A percentile compares a stretch with the other conserved stretches of the same genome.
Conservation (phyloP, 2,888 invertebrate genomes). For the Melipona bicolor region DNA sequence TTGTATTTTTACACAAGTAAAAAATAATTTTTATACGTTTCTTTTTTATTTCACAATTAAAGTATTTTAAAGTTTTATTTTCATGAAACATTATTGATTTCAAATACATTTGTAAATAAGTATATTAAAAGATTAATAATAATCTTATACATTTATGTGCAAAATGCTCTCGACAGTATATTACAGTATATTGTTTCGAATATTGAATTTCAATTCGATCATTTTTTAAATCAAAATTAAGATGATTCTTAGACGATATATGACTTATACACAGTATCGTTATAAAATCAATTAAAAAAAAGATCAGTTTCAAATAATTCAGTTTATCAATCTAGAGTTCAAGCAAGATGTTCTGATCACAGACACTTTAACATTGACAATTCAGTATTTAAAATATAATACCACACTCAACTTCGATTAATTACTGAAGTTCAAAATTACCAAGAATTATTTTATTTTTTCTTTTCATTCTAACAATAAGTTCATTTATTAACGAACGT, state of each 20-base stretch:
- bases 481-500: background rate
- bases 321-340: too few species aligned
- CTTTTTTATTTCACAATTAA: background rate
- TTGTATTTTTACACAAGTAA: background rate
- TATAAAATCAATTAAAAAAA: background rate
- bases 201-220: background rate
- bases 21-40: background rate
- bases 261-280: too few species aligned
- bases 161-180: background rate
- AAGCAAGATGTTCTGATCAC: background rate
- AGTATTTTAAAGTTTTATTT: background rate
- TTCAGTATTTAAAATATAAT: too few species aligned
- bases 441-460: background rate
- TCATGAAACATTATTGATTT: background rate
- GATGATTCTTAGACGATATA: background rate
- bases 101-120: background rate
- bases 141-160: background rate
- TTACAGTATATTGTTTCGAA: background rate
- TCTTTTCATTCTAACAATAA: background rate
- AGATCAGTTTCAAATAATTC: background rate
- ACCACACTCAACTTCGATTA: too few species aligned
- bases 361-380: background rate
- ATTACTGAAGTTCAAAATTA: background rate
- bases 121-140: background rate
- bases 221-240: background rate